phyloP scores from a whole-genome alignment of 2,888 invertebrate species.

The Dicyrtoma fusca region DNA sequence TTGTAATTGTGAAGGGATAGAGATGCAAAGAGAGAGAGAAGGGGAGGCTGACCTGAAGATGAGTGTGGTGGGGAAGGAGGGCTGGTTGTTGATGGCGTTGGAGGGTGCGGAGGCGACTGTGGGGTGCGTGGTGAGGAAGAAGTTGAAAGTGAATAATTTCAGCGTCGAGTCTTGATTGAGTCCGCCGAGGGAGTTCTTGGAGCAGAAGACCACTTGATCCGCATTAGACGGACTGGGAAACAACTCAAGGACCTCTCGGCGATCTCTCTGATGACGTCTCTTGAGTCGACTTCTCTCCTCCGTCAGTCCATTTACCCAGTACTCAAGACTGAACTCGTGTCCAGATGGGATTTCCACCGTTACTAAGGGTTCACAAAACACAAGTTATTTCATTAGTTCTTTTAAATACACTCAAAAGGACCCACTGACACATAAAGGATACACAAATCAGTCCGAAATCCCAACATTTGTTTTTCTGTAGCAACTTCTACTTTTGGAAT shows the following conservation, averaged over 20 bases:
- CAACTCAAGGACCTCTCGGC: conserved; percentile 52
- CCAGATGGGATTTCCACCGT: conserved; percentile 48
- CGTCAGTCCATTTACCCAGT: conserved; percentile 50
- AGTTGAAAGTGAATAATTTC: conserved; percentile 52
- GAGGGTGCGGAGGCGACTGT: conserved; percentile 31
- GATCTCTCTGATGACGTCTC: conserved; percentile 54
- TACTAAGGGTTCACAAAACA: conserved; percentile 44
- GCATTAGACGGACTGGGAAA: conserved; percentile 36
- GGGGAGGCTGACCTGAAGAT: conserved; percentile 50
- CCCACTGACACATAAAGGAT: too few species aligned
- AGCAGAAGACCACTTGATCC: conserved; percentile 49
- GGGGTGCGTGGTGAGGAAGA: conserved; percentile 51
- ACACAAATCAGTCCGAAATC: too few species aligned
- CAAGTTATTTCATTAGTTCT: background rate
- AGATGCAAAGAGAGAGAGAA: background rate
- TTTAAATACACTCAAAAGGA: too few species aligned
- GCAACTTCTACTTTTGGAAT: too few species aligned
- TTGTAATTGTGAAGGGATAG: background rate
- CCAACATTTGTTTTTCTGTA: too few species aligned
- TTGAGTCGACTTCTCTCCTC: conserved; percentile 47
- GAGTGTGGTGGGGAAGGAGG: conserved; percentile 47
- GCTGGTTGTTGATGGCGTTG: conserved; percentile 21
- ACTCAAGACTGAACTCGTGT: conserved; percentile 53
- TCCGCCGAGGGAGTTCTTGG: conserved; percentile 53
- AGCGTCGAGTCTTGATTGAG: conserved; percentile 47